Evolutionary conservation across 2,797 vertebrate genomes (phyloP).

Genomic region (Notolepis coatsorum): DNA sequence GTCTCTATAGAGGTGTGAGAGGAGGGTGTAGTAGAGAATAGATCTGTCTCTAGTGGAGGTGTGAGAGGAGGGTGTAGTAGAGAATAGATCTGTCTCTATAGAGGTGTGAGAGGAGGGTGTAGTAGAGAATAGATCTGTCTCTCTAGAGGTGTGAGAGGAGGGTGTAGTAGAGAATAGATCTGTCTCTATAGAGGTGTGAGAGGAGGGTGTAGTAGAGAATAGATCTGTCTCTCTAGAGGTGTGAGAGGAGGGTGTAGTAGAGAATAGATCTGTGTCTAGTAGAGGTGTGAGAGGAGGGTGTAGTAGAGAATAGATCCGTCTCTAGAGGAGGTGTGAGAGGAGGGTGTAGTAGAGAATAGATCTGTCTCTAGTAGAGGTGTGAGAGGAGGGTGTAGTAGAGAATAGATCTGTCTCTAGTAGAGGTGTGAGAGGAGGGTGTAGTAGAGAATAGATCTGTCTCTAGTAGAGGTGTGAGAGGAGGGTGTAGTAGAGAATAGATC

Average conservation of each 20-base stretch:
- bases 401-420: too few species aligned
- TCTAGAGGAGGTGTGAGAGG: conserved; percentile 49
- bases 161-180: not conserved
- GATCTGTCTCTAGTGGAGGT: too few species aligned
- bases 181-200: too few species aligned
- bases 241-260: conserved; percentile 34
- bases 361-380: too few species aligned
- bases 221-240: too few species aligned
- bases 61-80: conserved; percentile 34
- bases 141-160: conserved; percentile 49
- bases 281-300: conserved; percentile 44
- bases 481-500: not conserved
- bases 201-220: conserved; percentile 26
- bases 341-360: conserved; percentile 15
- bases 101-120: conserved; percentile 43
- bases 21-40: conserved; percentile 22
- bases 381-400: conserved; percentile 26
- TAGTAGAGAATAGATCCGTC: too few species aligned
- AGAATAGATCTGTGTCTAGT: too few species aligned
- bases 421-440: conserved; percentile 41
- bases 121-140: too few species aligned
- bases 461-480: conserved; percentile 49
- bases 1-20: too few species aligned
- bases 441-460: too few species aligned
- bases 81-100: too few species aligned